These are phyloP conservation scores for Orgyia antiqua DNA, from an alignment of 2,888 invertebrate species.

Conservation along the genomic window DNA sequence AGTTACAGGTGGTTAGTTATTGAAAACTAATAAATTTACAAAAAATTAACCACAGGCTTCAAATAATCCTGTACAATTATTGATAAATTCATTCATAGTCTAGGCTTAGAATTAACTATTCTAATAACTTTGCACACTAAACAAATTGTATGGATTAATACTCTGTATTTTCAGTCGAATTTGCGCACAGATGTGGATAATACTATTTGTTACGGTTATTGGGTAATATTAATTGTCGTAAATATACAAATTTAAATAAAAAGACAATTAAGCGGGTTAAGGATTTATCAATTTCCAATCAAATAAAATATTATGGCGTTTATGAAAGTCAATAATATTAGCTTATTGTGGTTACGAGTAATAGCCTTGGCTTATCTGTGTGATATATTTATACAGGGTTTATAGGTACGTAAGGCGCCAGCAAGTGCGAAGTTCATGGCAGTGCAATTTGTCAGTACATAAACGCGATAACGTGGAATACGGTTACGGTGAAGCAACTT, in stretches of 20 bases:
- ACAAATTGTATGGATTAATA: too few relatives aligned
- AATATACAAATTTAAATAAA: slow-evolving; percentile 2
- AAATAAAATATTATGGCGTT: slow-evolving; percentile 4
- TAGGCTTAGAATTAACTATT: too few relatives aligned
- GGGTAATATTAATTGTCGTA: slow-evolving; percentile 2
- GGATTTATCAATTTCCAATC: background rate
- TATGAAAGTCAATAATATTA: slow-evolving; percentile 28
- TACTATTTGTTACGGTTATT: background rate
- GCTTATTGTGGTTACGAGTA: slow-evolving; percentile 21
- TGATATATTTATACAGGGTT: slow-evolving; percentile 25
- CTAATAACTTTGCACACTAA: too few relatives aligned
- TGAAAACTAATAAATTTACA: too few relatives aligned
- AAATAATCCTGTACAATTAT: too few relatives aligned
- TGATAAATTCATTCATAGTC: too few relatives aligned
- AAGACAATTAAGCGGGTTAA: slow-evolving; percentile 8
- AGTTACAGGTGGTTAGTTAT: too few relatives aligned
- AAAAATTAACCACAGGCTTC: too few relatives aligned
- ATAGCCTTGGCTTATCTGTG: slow-evolving; percentile 25
- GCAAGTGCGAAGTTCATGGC: slow-evolving; percentile 21
- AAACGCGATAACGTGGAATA: slow-evolving; percentile 6
- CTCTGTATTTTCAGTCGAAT: too few relatives aligned
- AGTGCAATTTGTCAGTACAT: slow-evolving; percentile 22
- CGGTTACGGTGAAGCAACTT: slow-evolving; percentile 9
- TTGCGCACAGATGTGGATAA: too few relatives aligned
- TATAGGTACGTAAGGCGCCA: slow-evolving; percentile 4